Percentiles rank a stretch among this genome's conserved stretches.
phyloP scores from a whole-genome alignment of 2,888 invertebrate genomes.

The Pollenia amentaria region DNA sequence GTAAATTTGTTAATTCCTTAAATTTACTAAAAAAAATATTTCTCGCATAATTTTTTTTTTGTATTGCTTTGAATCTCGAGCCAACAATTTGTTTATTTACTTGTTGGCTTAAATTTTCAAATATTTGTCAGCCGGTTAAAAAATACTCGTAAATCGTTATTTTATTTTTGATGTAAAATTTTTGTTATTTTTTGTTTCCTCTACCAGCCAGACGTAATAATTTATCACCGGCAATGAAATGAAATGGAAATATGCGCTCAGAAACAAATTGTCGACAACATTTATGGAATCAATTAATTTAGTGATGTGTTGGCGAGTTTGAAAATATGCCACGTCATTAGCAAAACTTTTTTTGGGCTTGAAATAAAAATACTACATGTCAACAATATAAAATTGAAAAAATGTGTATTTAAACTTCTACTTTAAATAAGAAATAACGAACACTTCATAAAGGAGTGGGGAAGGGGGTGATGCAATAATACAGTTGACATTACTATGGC shows the following conservation, averaged over 20 bases:
- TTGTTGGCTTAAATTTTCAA: slow-evolving; percentile 21
- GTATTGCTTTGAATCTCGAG: neutral
- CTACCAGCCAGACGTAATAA: slow-evolving; percentile 58
- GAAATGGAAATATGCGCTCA: slow-evolving; percentile 64
- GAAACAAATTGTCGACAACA: slow-evolving; percentile 61
- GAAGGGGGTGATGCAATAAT: too few relatives aligned
- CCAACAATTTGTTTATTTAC: slow-evolving; percentile 8
- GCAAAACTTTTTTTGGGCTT: neutral
- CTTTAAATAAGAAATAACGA: too few relatives aligned
- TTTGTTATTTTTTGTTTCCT: neutral
- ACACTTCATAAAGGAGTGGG: too few relatives aligned
- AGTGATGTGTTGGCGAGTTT: slow-evolving; percentile 72
- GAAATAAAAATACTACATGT: too few relatives aligned
- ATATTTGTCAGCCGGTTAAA: neutral
- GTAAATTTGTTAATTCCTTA: too few relatives aligned
- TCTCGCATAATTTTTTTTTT: too few relatives aligned
- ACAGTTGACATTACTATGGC: too few relatives aligned
- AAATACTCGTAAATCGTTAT: neutral
- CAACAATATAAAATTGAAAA: too few relatives aligned
- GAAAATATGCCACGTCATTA: slow-evolving; percentile 59
- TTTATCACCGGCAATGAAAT: slow-evolving; percentile 65
- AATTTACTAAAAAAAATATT: too few relatives aligned
- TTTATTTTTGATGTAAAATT: neutral
- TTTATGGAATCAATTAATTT: slow-evolving; percentile 75
- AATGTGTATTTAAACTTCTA: too few relatives aligned